Percentiles rank a stretch among this genome's conserved stretches.
Conservation (phyloP, 2,888 invertebrate genomes). For the Hoplodrina ambigua region DNA sequence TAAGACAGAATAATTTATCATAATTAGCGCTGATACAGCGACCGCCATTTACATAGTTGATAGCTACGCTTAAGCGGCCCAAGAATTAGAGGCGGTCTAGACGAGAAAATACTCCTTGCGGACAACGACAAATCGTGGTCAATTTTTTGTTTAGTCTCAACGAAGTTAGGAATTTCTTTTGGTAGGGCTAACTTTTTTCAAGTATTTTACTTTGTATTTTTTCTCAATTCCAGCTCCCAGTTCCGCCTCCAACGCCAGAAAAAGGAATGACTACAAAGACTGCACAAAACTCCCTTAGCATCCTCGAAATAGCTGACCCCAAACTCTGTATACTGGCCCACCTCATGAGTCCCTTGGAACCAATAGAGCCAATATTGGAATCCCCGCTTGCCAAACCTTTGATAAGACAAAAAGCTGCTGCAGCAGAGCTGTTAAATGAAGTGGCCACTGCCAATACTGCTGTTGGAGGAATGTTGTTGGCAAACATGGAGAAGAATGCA, state of each 20-base stretch:
- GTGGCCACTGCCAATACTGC: slow-evolving; percentile 94
- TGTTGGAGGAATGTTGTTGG: slow-evolving; percentile 95
- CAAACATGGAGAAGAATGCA: slow-evolving; percentile 97
- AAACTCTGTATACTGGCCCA: slow-evolving; percentile 96
- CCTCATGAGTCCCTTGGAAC: slow-evolving; percentile 96
- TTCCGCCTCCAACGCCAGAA: slow-evolving; percentile 92
- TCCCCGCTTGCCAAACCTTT: slow-evolving; percentile 95
- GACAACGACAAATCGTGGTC: slow-evolving; percentile 48
- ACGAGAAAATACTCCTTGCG: slow-evolving; percentile 31
- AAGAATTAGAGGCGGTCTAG: slow-evolving; percentile 41
- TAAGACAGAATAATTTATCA: slow-evolving; percentile 55
- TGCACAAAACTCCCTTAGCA: slow-evolving; percentile 92
- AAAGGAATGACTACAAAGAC: slow-evolving; percentile 91
- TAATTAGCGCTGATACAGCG: slow-evolving; percentile 53
- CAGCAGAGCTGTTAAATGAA: slow-evolving; percentile 94
- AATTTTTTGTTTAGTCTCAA: slow-evolving; percentile 35
- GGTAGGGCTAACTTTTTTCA: not conserved
- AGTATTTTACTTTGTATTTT: not conserved
- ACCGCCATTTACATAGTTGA: slow-evolving; percentile 58
- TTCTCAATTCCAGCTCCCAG: slow-evolving; percentile 87
- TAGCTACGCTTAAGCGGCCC: slow-evolving; percentile 45
- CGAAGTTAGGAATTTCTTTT: slow-evolving; percentile 27
- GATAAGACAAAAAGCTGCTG: slow-evolving; percentile 94
- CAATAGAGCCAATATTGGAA: slow-evolving; percentile 96
- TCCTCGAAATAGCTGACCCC: slow-evolving; percentile 96